These are phyloP conservation scores for Rallus crepitans DNA, from an alignment of 2,797 vertebrate genomes.

Conservation along the genomic window DNA sequence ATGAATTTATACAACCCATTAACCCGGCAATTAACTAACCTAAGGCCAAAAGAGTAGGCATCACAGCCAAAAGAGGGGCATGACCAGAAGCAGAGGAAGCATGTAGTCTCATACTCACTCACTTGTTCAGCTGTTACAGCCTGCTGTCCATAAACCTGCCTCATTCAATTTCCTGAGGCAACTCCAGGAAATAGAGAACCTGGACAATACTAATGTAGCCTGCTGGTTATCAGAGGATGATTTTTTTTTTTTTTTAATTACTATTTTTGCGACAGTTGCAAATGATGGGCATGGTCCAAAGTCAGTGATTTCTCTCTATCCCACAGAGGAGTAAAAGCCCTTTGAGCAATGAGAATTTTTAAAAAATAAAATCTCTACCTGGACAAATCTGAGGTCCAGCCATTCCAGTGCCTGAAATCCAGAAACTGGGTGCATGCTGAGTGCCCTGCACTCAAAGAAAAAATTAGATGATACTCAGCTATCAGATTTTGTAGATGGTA, in stretches of 20 bases:
- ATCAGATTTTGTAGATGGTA: not conserved
- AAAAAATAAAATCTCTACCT: not conserved
- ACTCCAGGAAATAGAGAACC: not conserved
- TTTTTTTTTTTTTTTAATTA: not conserved
- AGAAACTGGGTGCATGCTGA: not conserved
- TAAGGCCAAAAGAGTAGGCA: not conserved
- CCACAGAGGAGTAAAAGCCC: not conserved
- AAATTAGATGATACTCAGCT: not conserved
- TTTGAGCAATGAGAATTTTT: not conserved
- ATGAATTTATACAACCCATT: not conserved
- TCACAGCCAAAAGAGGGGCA: accelerated
- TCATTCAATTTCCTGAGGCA: not conserved
- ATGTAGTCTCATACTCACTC: not conserved
- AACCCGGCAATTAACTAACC: not conserved
- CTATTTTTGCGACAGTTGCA: not conserved
- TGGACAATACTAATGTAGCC: not conserved
- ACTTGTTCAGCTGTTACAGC: not conserved
- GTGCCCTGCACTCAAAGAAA: not conserved
- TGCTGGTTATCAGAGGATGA: not conserved
- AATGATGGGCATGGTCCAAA: not conserved
- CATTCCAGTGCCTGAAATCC: not conserved
- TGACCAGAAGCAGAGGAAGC: not conserved
- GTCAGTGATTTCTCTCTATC: not conserved
- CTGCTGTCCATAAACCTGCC: not conserved
- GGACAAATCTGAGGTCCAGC: not conserved